phyloP scores from a whole-genome alignment of 2,797 vertebrate genomes.

The Myioborus melanocephalus region DNA sequence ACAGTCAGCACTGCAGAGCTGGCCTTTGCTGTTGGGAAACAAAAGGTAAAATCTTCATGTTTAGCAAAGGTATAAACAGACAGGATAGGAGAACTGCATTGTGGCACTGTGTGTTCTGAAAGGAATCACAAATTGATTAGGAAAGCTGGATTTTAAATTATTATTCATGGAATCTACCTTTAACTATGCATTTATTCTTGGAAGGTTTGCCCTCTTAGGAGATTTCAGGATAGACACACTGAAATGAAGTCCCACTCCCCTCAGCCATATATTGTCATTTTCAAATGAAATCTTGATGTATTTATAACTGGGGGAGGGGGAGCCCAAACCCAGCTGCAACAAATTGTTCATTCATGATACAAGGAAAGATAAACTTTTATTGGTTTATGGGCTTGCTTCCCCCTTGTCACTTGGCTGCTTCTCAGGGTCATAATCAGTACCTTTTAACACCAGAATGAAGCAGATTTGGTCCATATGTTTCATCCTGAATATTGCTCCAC shows the following conservation, averaged over 20 bases:
- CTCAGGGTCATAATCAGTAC: conserved; percentile 5
- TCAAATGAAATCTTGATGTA: neutral
- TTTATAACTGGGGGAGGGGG: neutral
- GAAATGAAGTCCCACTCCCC: neutral
- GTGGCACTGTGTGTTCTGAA: neutral
- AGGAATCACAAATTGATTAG: neutral
- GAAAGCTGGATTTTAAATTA: neutral
- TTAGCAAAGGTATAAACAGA: neutral
- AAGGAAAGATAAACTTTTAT: neutral
- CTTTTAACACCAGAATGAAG: conserved; percentile 52
- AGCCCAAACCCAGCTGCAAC: neutral
- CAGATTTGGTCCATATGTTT: conserved; percentile 54
- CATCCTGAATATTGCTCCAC: neutral
- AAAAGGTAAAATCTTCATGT: neutral
- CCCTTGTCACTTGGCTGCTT: conserved; percentile 40
- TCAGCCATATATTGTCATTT: neutral
- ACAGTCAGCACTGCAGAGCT: neutral
- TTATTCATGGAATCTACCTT: neutral
- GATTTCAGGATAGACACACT: neutral
- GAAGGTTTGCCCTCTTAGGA: neutral
- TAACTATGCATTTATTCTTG: neutral
- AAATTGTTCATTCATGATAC: neutral
- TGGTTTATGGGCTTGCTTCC: neutral
- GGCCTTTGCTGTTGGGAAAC: neutral
- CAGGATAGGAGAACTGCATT: neutral